These are phyloP conservation scores for Zaprionus obscuricornis DNA, from an alignment of 2,888 invertebrate genomes.

Conservation along the genomic window DNA sequence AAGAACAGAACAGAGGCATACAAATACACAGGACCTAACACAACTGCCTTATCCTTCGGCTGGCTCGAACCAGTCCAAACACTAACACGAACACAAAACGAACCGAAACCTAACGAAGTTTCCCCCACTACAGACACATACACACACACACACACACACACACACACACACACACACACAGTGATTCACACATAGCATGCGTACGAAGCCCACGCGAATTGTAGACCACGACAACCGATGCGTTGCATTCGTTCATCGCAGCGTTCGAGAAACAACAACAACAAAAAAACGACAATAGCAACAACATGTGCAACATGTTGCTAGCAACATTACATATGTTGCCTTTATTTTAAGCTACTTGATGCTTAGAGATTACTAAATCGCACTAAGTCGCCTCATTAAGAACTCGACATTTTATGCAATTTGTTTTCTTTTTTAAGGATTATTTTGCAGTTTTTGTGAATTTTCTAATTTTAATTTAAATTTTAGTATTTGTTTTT, in stretches of 20 bases:
- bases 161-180: conserved; percentile 1
- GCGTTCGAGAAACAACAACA: no score
- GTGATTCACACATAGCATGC: no score
- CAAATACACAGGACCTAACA: conserved; percentile 39
- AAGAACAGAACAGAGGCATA: conserved; percentile 20
- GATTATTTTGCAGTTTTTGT: no score
- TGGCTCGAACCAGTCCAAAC: no score
- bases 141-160: conserved; percentile 10
- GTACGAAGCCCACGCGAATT: no score
- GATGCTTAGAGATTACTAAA: background rate
- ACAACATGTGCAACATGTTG: conserved; percentile 42
- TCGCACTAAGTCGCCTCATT: background rate
- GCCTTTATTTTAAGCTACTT: background rate
- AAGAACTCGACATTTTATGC: no score
- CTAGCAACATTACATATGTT: conserved; percentile 15
- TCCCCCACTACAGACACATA: background rate
- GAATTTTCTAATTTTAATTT: no score
- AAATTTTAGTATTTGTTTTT: no score
- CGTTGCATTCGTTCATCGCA: no score
- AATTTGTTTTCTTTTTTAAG: no score
- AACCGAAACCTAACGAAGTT: conserved; percentile 9
- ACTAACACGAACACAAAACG: conserved; percentile 8
- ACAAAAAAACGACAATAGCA: background rate
- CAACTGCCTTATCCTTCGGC: conserved; percentile 43
- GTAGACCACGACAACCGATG: no score